Evolutionary conservation across 1,140 invertebrate species (phyloP), one percentile per base, ranked within the genome.

Genomic region (Tetranychus cinnabarinus): DNA sequence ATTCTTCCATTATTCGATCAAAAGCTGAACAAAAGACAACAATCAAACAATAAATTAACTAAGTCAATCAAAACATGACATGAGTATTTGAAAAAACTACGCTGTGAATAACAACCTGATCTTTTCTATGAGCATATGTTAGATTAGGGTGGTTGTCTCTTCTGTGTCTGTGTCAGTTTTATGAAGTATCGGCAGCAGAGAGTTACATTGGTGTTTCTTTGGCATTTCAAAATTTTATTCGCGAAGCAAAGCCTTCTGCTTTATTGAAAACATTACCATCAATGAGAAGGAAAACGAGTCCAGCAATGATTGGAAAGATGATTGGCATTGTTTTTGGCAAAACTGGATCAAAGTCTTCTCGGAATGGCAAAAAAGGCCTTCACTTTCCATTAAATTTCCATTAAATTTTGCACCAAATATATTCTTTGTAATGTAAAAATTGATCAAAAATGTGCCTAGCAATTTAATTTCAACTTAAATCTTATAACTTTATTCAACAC

Each of bases 131-230:
- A 23, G 23, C 23, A 23, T 23, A 23, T 23, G 23, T 23, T 23
- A 23, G 23, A 23, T 23, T 23, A 23, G 23, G 23, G 23, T 23
- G 23, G 69, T 66, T 85, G 46, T 85, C 84, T 0, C 70, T 85
- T 58, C 77, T 81, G 56, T 83, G 81, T 68, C 81, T 83, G 15
- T 87, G 84, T 69, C 84, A 85, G 69, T 87, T 86, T 71, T 86
- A 84, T 71, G 85, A 87, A 72, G 84, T 88, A 61, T 85, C 84
- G 58, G 84, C 84, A 13, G 85, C 85, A 15, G 85, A 87, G 69
- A 83, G 81, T 69, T 81, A 78, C 61, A 80, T 82, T 1, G 83
- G 83, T 35, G 83, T 86, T 0, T 82, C 80, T 47, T 73, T 85
- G 55, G 83, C 83, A 1, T 88, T 87, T 72, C 84, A 86, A 66